Evolutionary conservation across 1,140 invertebrate genomes (phyloP).

Genomic region (Danaus plexippus): DNA sequence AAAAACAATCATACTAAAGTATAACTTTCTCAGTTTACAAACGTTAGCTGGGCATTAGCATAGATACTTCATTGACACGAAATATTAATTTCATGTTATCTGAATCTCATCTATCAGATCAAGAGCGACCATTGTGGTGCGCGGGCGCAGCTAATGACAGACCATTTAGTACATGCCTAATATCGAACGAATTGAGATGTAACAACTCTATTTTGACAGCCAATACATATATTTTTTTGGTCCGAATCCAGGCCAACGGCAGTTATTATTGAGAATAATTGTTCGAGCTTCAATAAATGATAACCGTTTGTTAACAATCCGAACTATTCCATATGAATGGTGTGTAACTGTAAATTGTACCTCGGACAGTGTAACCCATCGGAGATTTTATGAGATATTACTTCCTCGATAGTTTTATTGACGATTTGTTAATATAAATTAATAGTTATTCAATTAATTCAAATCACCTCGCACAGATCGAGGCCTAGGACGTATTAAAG

Average conservation of each 20-base stretch:
- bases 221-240: constrained; percentile 26
- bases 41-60: constrained; percentile 23
- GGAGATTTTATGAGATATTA: too few species aligned
- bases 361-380: too few species aligned
- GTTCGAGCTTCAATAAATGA: too few species aligned
- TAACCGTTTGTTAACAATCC: too few species aligned
- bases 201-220: constrained; percentile 33
- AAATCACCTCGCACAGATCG: constrained; percentile 5
- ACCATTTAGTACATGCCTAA: constrained; percentile 39
- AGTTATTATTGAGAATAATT: too few species aligned
- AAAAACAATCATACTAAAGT: constrained; percentile 2
- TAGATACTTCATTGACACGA: constrained; percentile 23
- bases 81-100: constrained; percentile 30
- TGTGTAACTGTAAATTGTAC: too few species aligned
- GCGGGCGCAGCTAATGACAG: constrained; percentile 16
- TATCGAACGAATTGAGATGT: constrained; percentile 39
- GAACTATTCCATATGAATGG: too few species aligned
- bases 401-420: too few species aligned
- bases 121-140: constrained; percentile 21
- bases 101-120: constrained; percentile 27
- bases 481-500: constrained; percentile 10
- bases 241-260: constrained; percentile 7
- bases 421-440: constrained; percentile 3
- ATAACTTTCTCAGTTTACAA: constrained; percentile 17
- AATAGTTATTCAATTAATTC: constrained; percentile 8